Conservation (phyloP, 2,797 vertebrate species). For the Aeoliscus strigatus region DNA sequence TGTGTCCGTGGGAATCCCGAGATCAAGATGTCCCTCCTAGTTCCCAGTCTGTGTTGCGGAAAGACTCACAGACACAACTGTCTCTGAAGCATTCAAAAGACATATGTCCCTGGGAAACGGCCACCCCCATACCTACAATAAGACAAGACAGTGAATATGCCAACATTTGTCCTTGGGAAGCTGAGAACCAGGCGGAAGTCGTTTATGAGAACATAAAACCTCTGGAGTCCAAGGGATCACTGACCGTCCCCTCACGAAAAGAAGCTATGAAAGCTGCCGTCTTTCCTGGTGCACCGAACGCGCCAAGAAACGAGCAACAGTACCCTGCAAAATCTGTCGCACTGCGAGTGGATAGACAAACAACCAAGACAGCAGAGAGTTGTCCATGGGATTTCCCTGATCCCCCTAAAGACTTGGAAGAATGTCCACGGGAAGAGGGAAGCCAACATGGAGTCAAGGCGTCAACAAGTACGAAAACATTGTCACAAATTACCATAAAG, state of each 20-base stretch:
- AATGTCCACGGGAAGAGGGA: constrained; percentile 50
- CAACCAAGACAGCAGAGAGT: constrained; percentile 44
- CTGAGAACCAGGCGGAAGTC: constrained; percentile 48
- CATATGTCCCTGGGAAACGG: constrained; percentile 66
- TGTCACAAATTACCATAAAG: constrained; percentile 41
- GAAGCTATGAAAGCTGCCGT: constrained; percentile 31
- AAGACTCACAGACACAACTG: constrained; percentile 24
- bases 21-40: constrained; percentile 23
- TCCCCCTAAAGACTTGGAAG: constrained; percentile 45
- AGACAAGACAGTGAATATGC: constrained; percentile 42
- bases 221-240: constrained; percentile 28
- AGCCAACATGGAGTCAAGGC: too few species aligned
- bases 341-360: constrained; percentile 26
- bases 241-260: constrained; percentile 30
- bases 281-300: constrained; percentile 25
- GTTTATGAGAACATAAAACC: constrained; percentile 61
- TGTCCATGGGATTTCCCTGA: constrained; percentile 79
- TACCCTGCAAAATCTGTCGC: constrained; percentile 9
- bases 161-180: constrained; percentile 56
- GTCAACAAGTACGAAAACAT: constrained; percentile 7
- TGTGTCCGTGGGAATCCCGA: constrained; percentile 62
- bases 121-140: constrained; percentile 35
- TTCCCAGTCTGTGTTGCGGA: constrained; percentile 24
- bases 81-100: constrained; percentile 31
- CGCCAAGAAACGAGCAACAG: constrained; percentile 18